A percentile compares a stretch with the other conserved stretches of the same genome.
phyloP scores from a whole-genome alignment of 2,888 invertebrate genomes.

The Archips xylosteana region DNA sequence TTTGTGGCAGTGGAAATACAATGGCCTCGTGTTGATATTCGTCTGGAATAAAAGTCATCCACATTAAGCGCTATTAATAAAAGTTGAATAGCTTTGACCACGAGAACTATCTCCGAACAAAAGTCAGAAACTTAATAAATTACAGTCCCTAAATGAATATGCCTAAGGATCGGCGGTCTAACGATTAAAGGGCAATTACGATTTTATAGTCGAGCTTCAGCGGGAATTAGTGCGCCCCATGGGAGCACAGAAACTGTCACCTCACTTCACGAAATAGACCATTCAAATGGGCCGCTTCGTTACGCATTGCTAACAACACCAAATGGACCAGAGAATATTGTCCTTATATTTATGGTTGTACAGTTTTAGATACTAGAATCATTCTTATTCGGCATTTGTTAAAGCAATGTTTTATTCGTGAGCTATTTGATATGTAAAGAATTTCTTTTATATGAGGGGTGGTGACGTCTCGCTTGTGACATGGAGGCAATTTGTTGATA shows the following conservation, averaged over 20 bases:
- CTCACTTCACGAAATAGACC: constrained; percentile 49
- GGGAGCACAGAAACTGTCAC: constrained; percentile 57
- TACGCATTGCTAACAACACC: constrained; percentile 50
- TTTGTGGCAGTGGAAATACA: neutral
- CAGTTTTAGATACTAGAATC: constrained; percentile 10
- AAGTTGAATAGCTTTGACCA: constrained; percentile 35
- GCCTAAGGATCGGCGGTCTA: constrained; percentile 43
- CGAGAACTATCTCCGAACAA: constrained; percentile 42
- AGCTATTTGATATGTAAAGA: constrained; percentile 33
- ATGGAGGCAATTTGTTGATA: constrained; percentile 52
- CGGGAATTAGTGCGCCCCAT: constrained; percentile 61
- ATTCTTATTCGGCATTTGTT: neutral
- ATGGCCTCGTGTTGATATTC: neutral
- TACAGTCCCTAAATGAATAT: constrained; percentile 53
- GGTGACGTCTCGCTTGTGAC: constrained; percentile 46
- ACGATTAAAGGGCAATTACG: constrained; percentile 61
- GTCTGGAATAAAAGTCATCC: neutral
- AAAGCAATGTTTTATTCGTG: constrained; percentile 9
- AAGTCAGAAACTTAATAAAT: constrained; percentile 49
- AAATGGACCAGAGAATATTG: constrained; percentile 27
- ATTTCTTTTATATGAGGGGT: constrained; percentile 41
- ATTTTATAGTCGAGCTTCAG: constrained; percentile 61
- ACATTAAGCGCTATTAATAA: neutral
- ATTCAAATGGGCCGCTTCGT: constrained; percentile 53
- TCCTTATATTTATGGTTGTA: constrained; percentile 20